Evolutionary conservation across 2,113 vertebrate species (phyloP).

Genomic region (Thomomys bottae): DNA sequence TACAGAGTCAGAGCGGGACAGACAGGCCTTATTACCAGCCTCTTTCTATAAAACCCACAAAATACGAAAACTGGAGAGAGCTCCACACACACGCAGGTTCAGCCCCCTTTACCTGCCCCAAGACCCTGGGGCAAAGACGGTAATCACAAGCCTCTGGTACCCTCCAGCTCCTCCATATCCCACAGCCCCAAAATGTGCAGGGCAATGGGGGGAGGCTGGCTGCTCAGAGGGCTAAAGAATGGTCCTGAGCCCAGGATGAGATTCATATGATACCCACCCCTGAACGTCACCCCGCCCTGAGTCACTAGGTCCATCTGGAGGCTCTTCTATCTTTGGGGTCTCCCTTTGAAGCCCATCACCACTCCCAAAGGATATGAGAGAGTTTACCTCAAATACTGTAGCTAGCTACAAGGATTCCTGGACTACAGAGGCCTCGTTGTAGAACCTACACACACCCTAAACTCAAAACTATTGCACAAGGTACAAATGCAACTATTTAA

Average conservation of each 20-base stretch:
- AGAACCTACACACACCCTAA: neutral
- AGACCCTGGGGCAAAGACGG: neutral
- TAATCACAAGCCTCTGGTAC: neutral
- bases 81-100: neutral
- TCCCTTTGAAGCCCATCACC: neutral
- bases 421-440: too few relatives aligned
- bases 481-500: too few relatives aligned
- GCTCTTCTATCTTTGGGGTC: neutral
- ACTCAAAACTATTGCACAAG: neutral
- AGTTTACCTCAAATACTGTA: neutral
- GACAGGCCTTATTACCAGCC: neutral
- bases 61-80: neutral
- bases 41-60: conserved; percentile 16
- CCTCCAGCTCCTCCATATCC: neutral
- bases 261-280: neutral
- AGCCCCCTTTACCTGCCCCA: neutral
- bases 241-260: neutral
- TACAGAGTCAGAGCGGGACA: neutral
- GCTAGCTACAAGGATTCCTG: neutral
- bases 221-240: neutral
- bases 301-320: neutral
- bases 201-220: too few relatives aligned
- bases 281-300: neutral
- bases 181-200: neutral
- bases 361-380: neutral